These are phyloP conservation scores for Biston stratarius DNA, from an alignment of 2,888 invertebrate species.

Conservation along the genomic window DNA sequence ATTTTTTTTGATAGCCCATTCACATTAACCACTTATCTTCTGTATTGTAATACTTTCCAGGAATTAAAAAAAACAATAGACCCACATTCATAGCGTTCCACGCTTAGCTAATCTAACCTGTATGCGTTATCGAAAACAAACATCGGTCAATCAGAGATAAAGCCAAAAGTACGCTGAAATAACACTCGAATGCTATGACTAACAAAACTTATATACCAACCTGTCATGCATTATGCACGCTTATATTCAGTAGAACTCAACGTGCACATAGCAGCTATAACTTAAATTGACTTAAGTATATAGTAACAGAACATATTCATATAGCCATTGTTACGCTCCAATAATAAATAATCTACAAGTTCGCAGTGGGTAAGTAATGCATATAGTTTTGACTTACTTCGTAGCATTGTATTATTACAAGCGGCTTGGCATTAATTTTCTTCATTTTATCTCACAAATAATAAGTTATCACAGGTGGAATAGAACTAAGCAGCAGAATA, in stretches of 20 bases:
- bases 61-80: neutral
- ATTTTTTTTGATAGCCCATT: too few relatives aligned
- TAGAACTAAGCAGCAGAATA: constrained; percentile 24
- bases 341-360: constrained; percentile 47
- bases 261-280: constrained; percentile 2
- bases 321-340: constrained; percentile 55
- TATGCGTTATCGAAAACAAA: constrained; percentile 42
- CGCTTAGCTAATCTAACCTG: constrained; percentile 25
- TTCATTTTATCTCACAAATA: constrained; percentile 61
- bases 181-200: constrained; percentile 36
- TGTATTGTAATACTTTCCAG: neutral
- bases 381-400: constrained; percentile 80
- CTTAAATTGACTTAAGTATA: constrained; percentile 3
- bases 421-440: constrained; percentile 74
- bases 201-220: constrained; percentile 14
- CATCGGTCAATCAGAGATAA: constrained; percentile 41
- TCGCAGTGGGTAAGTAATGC: constrained; percentile 2
- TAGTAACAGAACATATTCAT: constrained; percentile 32
- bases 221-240: constrained; percentile 1
- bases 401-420: constrained; percentile 87
- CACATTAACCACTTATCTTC: neutral
- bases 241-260: neutral
- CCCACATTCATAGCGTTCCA: too few relatives aligned
- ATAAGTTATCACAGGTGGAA: constrained; percentile 23
- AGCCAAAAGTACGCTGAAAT: constrained; percentile 26